Evolutionary conservation across 2,888 invertebrate species (phyloP).

Genomic region (Elysia crispata): DNA sequence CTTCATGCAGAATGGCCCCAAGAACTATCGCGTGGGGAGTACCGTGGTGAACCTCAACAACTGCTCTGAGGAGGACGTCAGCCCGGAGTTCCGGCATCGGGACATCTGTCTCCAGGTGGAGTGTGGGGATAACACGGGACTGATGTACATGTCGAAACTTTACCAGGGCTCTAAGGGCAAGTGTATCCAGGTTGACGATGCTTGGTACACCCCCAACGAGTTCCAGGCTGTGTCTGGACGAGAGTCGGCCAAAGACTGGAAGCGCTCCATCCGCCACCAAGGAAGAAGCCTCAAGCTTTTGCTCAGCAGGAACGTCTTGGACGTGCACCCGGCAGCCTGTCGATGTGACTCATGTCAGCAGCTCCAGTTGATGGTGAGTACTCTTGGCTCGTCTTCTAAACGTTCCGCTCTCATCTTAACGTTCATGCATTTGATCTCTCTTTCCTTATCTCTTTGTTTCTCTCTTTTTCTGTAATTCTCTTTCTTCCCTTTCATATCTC

Average conservation of each 20-base stretch:
- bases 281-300: slow-evolving; percentile 79
- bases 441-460: neutral
- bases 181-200: slow-evolving; percentile 77
- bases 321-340: slow-evolving; percentile 77
- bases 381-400: no score
- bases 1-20: slow-evolving; percentile 54
- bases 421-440: no score
- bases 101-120: slow-evolving; percentile 75
- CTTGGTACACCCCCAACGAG: slow-evolving; percentile 79
- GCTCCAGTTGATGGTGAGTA: slow-evolving; percentile 55
- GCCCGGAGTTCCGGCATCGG: slow-evolving; percentile 56
- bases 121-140: slow-evolving; percentile 75
- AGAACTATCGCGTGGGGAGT: slow-evolving; percentile 53
- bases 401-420: no score
- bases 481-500: no score
- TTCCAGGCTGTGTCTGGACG: slow-evolving; percentile 79
- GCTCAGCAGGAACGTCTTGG: slow-evolving; percentile 77
- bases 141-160: slow-evolving; percentile 75
- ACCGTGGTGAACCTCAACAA: slow-evolving; percentile 52
- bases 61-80: slow-evolving; percentile 56
- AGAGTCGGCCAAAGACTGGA: slow-evolving; percentile 79
- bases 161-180: slow-evolving; percentile 79
- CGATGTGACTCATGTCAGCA: slow-evolving; percentile 73
- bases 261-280: slow-evolving; percentile 78
- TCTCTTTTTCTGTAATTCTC: no score